Base-by-base conservation (phyloP, 2,797 vertebrate species). In the Thamnophis elegans region DNA sequence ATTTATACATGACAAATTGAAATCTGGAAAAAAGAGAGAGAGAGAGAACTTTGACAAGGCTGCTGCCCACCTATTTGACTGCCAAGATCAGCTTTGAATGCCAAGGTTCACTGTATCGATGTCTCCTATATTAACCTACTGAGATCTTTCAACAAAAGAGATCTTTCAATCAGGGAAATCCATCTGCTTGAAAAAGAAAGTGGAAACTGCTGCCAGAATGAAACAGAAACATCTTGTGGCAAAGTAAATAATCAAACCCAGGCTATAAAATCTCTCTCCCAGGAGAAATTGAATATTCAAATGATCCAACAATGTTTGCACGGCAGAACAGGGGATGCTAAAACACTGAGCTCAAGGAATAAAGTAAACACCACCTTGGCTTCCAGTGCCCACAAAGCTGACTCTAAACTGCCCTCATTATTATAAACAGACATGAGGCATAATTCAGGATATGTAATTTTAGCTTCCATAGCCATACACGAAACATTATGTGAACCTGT, bases 341-440 rank as follows among this genome's bases (percentile, higher is more conserved):
- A 94, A 96, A 90, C 54, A 94, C 26, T 0, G 0, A 78, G 53
- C 73, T 93, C 11, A 73, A 92, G 87, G 90, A 94, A 95, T 95
- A 89, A 73, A 65, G 92, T 53, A 8, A 94, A 82, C 9, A 22
- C 86, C 0, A 1, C 85, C 92, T 95, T 91, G 20, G 85, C 58
- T 94, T 95, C 28, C 26, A 25, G 89, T 91, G 56, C 9, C 94
- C 93, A 85, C 86, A 91, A 88, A 94, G 73, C 53, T 91, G 89
- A 89, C 91, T 92, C 56, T 42, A 94, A 95, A 93, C 88, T 94
- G 94, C 89, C 91, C 54, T 94, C 90, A 91, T 93, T 93, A 91
- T 91, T 91, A 87, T 82, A 92, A 36, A 85, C 87, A 92, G 93
- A 89, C 51, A 94, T 60, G 95, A 96, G 59, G 42, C 94, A 32